Evolutionary conservation across 37 sponge, comb jelly and placozoan genomes (phyloP), one percentile per base, ranked within the genome.

Genomic region (Beroe ovata): DNA sequence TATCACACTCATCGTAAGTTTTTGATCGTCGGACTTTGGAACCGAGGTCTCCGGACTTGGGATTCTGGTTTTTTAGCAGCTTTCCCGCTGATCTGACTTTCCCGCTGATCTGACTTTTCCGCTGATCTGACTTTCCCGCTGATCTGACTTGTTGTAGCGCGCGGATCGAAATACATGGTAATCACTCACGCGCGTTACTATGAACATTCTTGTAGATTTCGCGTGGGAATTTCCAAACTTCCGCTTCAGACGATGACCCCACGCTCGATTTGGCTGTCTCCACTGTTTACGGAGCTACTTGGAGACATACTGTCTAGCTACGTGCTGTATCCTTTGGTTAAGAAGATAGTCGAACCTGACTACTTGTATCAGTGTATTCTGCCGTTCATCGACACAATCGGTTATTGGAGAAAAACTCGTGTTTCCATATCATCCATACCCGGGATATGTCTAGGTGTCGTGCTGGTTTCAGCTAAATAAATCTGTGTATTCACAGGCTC

Each of bases 291-390:
- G 0, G 69, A 66, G 36, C 69, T 66, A 18, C 29, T 66, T 34
- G 69, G 69, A 4, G 69, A 66, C 69, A 32, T 66, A 6, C 35
- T 66, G 32, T 66, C 69, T 33, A 66, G 34, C 69, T 66, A 32
- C 69, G 69, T 66, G 69, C 35, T 66, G 32, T 66, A 66, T 37
- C 69, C 69, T 1, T 30, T 66, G 16, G 36, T 66, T 18, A 18
- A 29, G 36, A 66, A 66, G 30, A 32, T 66, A 29, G 14, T 37
- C 8, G 35, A 66, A 29, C 25, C 32, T 32, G 25, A 66, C 69
- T 66, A 32, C 30, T 18, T 66, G 8, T 66, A 66, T 16, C 30
- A 25, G 16, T 33, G 33, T 33, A 66, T 66, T 66, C 69, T 66
- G 36, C 69, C 69, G 11, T 66, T 29, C 36, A 66, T 66, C 36